Conservation (phyloP, 2,888 invertebrate species). For the Sclerodermus sp. region DNA sequence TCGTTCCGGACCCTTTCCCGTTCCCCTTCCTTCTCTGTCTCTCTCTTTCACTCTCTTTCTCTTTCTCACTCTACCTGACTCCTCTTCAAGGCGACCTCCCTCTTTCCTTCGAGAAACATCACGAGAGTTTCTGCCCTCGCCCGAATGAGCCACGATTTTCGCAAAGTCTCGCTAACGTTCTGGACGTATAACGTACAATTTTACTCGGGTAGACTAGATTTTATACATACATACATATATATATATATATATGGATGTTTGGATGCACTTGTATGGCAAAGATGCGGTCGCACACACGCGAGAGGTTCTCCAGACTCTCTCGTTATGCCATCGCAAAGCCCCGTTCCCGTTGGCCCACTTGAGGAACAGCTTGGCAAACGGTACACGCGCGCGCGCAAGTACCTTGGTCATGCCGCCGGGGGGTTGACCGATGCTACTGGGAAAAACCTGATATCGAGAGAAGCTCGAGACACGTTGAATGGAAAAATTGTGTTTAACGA, state of each 20-base stretch:
- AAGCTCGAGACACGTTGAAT: too few relatives aligned
- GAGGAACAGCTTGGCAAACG: conserved; percentile 15
- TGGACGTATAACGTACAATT: conserved; percentile 55
- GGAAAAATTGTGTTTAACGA: background rate
- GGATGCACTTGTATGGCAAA: too few relatives aligned
- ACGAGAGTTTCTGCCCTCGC: too few relatives aligned
- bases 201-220: conserved; percentile 51
- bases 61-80: background rate
- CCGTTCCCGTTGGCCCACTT: conserved; percentile 41
- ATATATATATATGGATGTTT: too few relatives aligned
- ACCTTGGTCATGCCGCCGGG: too few relatives aligned
- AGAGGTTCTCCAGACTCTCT: conserved; percentile 38
- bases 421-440: too few relatives aligned
- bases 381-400: conserved; percentile 14
- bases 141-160: conserved; percentile 43
- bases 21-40: too few relatives aligned
- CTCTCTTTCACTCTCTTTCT: background rate
- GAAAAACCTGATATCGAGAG: too few relatives aligned
- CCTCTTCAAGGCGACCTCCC: background rate
- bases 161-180: conserved; percentile 30
- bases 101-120: too few relatives aligned
- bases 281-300: too few relatives aligned
- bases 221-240: too few relatives aligned
- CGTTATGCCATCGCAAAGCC: conserved; percentile 38
- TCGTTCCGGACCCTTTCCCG: too few relatives aligned